Conservation (phyloP, 2,888 invertebrate species). For the Bombyx huttoni region DNA sequence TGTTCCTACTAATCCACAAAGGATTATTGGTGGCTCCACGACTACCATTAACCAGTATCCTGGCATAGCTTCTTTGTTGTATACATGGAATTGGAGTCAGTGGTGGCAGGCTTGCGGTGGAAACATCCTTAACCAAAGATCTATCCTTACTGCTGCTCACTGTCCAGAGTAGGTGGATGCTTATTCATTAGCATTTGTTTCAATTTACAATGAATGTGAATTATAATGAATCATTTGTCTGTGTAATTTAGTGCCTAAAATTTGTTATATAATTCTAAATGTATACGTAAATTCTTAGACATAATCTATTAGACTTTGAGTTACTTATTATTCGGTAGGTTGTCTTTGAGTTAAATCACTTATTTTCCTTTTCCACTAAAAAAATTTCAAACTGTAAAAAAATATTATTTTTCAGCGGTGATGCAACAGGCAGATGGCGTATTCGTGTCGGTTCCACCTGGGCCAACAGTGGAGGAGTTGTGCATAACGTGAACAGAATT, state of each 20-base stretch:
- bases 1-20: conserved; percentile 8
- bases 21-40: conserved; percentile 23
- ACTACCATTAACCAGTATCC: conserved; percentile 21
- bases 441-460: conserved; percentile 20
- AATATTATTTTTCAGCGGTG: conserved; percentile 3
- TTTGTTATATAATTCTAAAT: too few species aligned
- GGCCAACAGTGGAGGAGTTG: conserved; percentile 20
- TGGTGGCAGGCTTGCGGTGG: conserved; percentile 19
- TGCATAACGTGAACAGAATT: conserved; percentile 12
- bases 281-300: too few species aligned
- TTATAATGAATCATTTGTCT: too few species aligned
- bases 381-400: neutral
- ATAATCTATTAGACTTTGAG: too few species aligned
- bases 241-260: too few species aligned
- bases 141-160: conserved; percentile 19
- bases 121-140: conserved; percentile 15
- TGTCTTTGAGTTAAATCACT: too few species aligned
- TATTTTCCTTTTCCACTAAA: too few species aligned
- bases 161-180: conserved; percentile 15
- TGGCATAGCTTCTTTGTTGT: conserved; percentile 15
- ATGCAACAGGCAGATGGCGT: conserved; percentile 12
- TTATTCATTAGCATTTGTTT: too few species aligned
- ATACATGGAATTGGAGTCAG: conserved; percentile 8
- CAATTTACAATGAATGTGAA: too few species aligned
- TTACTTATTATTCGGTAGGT: too few species aligned